Conservation (phyloP, 2,113 vertebrate species). For the Vireo altiloquus region DNA sequence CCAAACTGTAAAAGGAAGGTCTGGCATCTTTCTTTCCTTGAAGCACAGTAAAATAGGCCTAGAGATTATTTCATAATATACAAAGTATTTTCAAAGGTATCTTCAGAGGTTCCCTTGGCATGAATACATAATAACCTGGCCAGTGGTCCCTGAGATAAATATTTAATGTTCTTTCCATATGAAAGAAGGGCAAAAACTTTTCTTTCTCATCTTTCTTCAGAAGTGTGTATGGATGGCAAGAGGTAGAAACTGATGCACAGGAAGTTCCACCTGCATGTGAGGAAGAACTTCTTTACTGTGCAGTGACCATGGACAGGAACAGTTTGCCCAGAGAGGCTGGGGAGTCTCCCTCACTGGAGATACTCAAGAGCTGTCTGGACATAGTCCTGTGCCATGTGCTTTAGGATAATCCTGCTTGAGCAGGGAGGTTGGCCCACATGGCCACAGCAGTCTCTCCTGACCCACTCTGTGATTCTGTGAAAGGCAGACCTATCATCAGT, state of each 20-base stretch:
- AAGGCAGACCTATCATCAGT: neutral
- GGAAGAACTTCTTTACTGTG: neutral
- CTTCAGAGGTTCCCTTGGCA: neutral
- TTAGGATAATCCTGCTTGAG: neutral
- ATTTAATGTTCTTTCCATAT: neutral
- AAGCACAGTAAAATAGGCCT: neutral
- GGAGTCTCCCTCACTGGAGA: neutral
- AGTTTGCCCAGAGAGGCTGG: neutral
- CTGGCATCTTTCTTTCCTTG: neutral
- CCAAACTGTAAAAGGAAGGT: neutral
- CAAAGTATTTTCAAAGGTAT: neutral
- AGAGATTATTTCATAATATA: neutral
- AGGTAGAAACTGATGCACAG: neutral
- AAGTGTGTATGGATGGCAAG: neutral
- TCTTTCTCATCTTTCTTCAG: neutral
- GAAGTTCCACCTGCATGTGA: neutral
- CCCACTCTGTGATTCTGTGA: neutral
- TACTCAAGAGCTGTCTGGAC: neutral
- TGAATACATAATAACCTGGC: neutral
- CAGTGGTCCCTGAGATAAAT: neutral
- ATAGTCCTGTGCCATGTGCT: neutral
- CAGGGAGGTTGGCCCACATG: neutral
- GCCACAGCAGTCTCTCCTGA: neutral
- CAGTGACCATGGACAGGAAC: neutral
- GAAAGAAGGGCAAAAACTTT: neutral